phyloP scores from a whole-genome alignment of 92 coral and sea anemone genomes.

The Scolanthus callimorphus region DNA sequence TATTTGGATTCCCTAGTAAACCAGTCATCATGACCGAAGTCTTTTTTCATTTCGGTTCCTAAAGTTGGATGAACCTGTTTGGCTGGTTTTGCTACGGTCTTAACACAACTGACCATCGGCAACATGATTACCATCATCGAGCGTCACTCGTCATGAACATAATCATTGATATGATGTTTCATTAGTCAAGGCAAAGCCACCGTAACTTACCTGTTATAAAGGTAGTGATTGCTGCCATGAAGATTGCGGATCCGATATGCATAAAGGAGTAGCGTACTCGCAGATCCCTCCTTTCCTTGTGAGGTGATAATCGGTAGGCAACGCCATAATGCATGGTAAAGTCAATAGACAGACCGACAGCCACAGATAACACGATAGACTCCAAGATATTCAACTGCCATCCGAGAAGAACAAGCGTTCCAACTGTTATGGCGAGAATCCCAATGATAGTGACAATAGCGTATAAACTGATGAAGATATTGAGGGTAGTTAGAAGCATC shows the following conservation, averaged over 20 bases:
- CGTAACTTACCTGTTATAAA: constrained; percentile 94
- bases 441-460: constrained; percentile 89
- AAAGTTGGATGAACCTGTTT: no score
- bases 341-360: constrained; percentile 95
- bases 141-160: no score
- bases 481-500: constrained; percentile 85
- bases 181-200: no score
- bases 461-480: constrained; percentile 87
- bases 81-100: no score
- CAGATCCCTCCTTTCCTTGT: constrained; percentile 39
- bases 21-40: no score
- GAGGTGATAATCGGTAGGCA: constrained; percentile 79
- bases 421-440: constrained; percentile 76
- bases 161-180: no score
- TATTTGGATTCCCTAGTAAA: no score
- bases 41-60: no score
- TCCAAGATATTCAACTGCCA: constrained; percentile 92
- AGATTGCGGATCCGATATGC: constrained; percentile 93
- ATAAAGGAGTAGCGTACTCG: constrained; percentile 79
- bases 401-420: constrained; percentile 82
- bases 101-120: no score
- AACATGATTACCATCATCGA: no score
- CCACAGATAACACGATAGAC: constrained; percentile 90
- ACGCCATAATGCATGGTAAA: constrained; percentile 99
- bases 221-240: constrained; percentile 94